Percentiles rank a stretch among this genome's conserved stretches.
Evolutionary conservation across 2,113 vertebrate species (phyloP).

Genomic region (Macaca fascicularis): T2T-MFA8v1.1 NC_088392.1:24306501-24307000

Average conservation of each 20-base stretch:
- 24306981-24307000: background rate
- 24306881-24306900: background rate
- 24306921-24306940: background rate
- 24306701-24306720: background rate
- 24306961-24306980: background rate
- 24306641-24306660: background rate
- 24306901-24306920: background rate
- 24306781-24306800: background rate
- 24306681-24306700: background rate
- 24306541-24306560: background rate
- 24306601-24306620: background rate
- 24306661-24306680: background rate
- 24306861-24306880: background rate
- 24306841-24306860: background rate
- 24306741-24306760: background rate
- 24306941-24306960: background rate
- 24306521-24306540: background rate
- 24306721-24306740: background rate
- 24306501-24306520: background rate
- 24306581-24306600: background rate
- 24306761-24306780: background rate
- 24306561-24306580: background rate
- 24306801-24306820: background rate
- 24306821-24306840: slow-evolving; percentile 4
- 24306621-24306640: background rate